phyloP scores from a whole-genome alignment of 2,113 vertebrate genomes.

The Vulpes ferrilata region DNA sequence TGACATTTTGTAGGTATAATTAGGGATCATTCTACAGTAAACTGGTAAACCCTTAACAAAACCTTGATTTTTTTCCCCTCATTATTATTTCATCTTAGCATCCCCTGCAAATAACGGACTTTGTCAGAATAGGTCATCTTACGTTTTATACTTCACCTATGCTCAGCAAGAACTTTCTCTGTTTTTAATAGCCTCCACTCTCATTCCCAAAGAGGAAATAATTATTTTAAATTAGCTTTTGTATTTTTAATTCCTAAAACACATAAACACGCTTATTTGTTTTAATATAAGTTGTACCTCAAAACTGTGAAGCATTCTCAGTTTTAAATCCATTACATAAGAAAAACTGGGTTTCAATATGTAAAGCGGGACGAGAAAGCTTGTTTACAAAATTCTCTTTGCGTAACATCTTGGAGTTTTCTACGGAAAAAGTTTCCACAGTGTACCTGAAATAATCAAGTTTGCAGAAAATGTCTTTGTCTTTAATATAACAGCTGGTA shows the following conservation, averaged over 20 bases:
- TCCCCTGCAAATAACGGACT: not conserved
- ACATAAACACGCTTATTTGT: not conserved
- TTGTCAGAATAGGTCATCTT: not conserved
- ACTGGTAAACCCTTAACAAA: not conserved
- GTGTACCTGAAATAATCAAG: slow-evolving; percentile 98
- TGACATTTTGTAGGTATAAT: not conserved
- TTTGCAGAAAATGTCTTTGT: slow-evolving; percentile 99
- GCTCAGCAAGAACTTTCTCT: not conserved
- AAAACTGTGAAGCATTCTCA: not conserved
- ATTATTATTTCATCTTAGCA: not conserved
- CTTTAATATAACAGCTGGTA: slow-evolving; percentile 98
- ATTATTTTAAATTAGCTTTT: slow-evolving; percentile 49
- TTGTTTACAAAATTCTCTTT: not conserved
- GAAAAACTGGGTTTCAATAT: not conserved
- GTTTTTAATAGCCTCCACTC: slow-evolving; percentile 13
- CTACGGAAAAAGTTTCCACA: not conserved
- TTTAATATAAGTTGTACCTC: slow-evolving; percentile 25
- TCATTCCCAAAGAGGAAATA: not conserved
- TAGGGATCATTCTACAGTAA: not conserved
- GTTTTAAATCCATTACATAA: not conserved
- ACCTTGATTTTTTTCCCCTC: not conserved
- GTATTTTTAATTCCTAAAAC: not conserved
- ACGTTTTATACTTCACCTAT: not conserved
- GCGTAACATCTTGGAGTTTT: not conserved
- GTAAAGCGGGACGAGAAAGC: slow-evolving; percentile 8